Base-by-base conservation (phyloP, 64 coral and sea anemone species). In the Dendronephthya gigantea region DNA sequence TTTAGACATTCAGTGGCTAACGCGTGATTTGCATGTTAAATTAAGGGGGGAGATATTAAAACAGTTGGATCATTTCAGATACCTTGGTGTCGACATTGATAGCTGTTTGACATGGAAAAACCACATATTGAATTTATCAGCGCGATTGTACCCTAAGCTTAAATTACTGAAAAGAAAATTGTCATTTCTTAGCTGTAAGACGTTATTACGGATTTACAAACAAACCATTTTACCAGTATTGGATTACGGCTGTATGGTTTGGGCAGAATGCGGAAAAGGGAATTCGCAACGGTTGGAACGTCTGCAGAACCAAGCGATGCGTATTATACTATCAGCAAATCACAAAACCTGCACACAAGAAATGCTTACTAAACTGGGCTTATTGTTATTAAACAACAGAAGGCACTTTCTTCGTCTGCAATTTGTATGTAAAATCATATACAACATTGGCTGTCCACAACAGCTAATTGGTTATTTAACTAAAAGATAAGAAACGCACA, bases 191-290 rank as follows among this genome's bases (percentile, higher is more conserved):
- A 12, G 79, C 28, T n/a, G 83, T 32, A 81, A 88, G 35, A 56
- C 59, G 35, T 32, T 88, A 16, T 58, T 83, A 33, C 39, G 82
- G 39, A 88, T 83, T 83, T 88, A 83, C 39, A 83, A 88, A 50
- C 87, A 83, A 83, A 88, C 79, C 35, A 88, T 66, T 35, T 82
- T 88, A 36, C 87, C 87, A 17, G 83, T 66, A 9, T 15, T 83
- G 34, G 79, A 88, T 82, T 83, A 88, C 29, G 79, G 76, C 27
- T 82, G 27, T 34, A 83, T 83, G 79, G 55, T n/a, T 28, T 83
- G 87, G 45, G 31, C 50, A 49, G 45, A 83, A 32, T 50, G 45
- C 40, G 45, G 40, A 16, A 83, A 83, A 76, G 13, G 9, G 12
- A 76, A 35, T 31, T 38, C 11, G 38, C 38, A 45, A 45, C 41